Evolutionary conservation across 2,888 invertebrate species (phyloP), one percentile per base, ranked within the genome.

Genomic region (Troides aeacus): DNA sequence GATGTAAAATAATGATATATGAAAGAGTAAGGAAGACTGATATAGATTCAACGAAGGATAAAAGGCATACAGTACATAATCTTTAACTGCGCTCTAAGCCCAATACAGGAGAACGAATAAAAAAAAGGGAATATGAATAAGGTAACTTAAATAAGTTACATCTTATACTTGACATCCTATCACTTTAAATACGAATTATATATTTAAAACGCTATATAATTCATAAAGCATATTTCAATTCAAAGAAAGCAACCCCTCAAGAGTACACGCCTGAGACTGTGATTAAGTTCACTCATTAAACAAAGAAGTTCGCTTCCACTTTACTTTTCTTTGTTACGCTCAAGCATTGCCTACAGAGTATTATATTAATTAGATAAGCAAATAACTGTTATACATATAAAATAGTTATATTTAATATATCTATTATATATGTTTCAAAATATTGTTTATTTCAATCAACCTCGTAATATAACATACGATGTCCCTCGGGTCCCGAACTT

Each of bases 281-380:
- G 60, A 66, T 66, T 66, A 39, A 66, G 39, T 61, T 56, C 53
- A 36, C 39, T 66, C 61, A 39, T 66, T 66, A 66, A 66, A 61
- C 60, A 66, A 21, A 39, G 53, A 66, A 61, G 56, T 66, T 53
- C 5, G 46, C 60, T 60, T 21, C 57, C 57, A 21, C 57, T 57
- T 57, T 57, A 57, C 42, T 50, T 62, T 62, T 62, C 62, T 50
- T 62, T 62, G 46, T 23, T 62, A 46, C 18, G 4, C 15, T 42
- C 53, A 56, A 56, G 63, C 30, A 62, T 62, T 1, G n/a, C 57
- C 57, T 21, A 57, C 57, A 6, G 57, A 57, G 21, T 42, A 42
- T 62, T 42, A 30, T 53, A 50, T 63, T 53, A 63, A 63, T 63
- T 50, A 24, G 24, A 50, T 63, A 15, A 12, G 21, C 56, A 63